Conservation (phyloP, 2,113 vertebrate genomes). For the Taurulus bubalis region DNA sequence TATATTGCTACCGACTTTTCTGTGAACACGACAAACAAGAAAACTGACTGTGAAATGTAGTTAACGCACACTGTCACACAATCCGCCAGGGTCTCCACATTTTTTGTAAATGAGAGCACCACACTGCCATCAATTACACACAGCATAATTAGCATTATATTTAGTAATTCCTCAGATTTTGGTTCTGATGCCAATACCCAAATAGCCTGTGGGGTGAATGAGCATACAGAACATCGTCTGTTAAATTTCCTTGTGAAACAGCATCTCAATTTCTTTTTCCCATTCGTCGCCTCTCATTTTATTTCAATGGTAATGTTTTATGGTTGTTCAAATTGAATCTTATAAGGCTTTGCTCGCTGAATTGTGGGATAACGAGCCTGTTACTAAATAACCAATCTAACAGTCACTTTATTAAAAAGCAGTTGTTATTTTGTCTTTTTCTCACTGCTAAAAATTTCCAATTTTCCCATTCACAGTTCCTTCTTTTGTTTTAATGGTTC, state of each 20-base stretch:
- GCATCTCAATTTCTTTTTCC: neutral
- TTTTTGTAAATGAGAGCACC: neutral
- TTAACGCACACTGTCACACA: neutral
- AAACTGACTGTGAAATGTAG: neutral
- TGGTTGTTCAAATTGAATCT: neutral
- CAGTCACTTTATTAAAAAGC: neutral
- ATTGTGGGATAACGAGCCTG: neutral
- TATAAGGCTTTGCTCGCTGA: neutral
- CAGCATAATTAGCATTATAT: neutral
- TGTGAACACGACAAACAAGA: neutral
- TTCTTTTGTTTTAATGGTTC: constrained; percentile 1
- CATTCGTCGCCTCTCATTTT: neutral
- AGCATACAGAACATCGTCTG: neutral
- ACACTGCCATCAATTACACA: constrained; percentile 2
- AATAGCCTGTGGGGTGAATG: neutral
- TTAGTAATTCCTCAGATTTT: neutral
- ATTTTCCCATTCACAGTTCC: constrained; percentile 13
- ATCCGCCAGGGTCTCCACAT: neutral
- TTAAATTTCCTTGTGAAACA: neutral
- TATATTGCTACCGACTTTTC: neutral
- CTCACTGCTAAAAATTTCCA: constrained; percentile 29
- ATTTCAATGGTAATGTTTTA: neutral
- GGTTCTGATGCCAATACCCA: neutral
- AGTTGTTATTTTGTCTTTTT: neutral
- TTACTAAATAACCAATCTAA: neutral